Conservation (phyloP, 2,797 vertebrate species). For the Lacerta viridis region DNA sequence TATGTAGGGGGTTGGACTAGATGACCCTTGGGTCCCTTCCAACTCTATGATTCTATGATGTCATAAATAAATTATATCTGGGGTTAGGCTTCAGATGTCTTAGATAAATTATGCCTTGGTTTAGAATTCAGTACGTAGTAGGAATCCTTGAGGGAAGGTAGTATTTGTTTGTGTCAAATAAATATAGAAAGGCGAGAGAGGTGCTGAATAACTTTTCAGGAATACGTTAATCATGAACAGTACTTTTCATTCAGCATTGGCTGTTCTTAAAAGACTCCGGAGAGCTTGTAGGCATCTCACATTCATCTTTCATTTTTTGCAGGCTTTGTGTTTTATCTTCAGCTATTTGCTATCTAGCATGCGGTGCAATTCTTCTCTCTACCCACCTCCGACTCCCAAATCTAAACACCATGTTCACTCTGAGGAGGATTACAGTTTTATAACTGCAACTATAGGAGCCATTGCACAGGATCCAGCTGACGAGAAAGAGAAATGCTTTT, state of each 20-base stretch:
- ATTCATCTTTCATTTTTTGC: conserved; percentile 13
- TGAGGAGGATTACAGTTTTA: neutral
- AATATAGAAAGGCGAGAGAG: neutral
- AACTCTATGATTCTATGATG: too few relatives aligned
- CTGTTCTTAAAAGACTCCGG: neutral
- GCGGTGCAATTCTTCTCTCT: neutral
- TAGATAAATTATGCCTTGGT: neutral
- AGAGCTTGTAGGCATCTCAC: neutral
- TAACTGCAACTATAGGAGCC: neutral
- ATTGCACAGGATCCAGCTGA: neutral
- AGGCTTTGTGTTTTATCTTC: conserved; percentile 1
- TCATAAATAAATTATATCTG: too few relatives aligned
- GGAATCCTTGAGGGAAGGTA: neutral
- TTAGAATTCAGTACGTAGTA: neutral
- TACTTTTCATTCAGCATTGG: neutral
- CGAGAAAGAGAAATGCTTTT: neutral
- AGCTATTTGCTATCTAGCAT: neutral
- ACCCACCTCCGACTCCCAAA: neutral
- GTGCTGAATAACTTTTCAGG: neutral
- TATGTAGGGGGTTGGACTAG: neutral
- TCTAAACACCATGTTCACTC: neutral
- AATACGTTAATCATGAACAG: neutral
- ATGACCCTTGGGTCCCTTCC: too few relatives aligned
- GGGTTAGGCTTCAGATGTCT: too few relatives aligned
- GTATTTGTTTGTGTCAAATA: conserved; percentile 10